Evolutionary conservation across 2,888 invertebrate genomes (phyloP).

Genomic region (Lepidonotus clava): DNA sequence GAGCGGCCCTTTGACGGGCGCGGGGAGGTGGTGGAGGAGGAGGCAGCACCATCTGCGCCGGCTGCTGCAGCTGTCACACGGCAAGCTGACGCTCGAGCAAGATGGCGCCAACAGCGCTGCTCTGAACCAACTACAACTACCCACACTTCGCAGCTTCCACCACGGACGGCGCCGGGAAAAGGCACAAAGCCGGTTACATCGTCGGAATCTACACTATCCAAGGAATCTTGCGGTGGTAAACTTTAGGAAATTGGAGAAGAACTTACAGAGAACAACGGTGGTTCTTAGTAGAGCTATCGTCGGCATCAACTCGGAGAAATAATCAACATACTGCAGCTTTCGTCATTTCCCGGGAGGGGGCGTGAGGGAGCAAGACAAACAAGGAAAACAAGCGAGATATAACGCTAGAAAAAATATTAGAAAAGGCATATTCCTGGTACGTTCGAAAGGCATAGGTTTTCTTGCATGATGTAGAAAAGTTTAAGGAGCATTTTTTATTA

Average conservation of each 20-base stretch:
- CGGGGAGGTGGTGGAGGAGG: background rate
- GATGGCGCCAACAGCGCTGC: slow-evolving; percentile 48
- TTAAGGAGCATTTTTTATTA: background rate
- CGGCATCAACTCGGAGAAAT: background rate
- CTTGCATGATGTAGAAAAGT: background rate
- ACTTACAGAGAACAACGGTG: slow-evolving; percentile 14
- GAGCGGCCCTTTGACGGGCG: background rate
- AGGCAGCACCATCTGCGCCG: slow-evolving; percentile 14
- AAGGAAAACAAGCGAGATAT: slow-evolving; percentile 23
- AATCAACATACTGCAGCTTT: slow-evolving; percentile 39
- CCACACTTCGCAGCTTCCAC: background rate
- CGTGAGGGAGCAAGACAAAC: slow-evolving; percentile 29
- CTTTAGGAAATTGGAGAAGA: background rate
- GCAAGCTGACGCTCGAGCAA: slow-evolving; percentile 44
- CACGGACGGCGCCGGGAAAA: too few species aligned
- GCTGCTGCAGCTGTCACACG: slow-evolving; percentile 17
- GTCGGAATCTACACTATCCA: background rate
- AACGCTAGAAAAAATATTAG: slow-evolving; percentile 21
- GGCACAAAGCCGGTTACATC: too few species aligned
- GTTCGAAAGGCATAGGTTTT: background rate
- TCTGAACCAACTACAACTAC: background rate
- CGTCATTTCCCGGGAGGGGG: slow-evolving; percentile 39
- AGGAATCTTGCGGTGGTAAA: background rate
- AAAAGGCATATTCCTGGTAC: background rate
- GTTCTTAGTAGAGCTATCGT: slow-evolving; percentile 25